Percentiles rank a stretch among this genome's conserved stretches.
Conservation (phyloP, 1,140 invertebrate species). For the Hesperophylax magnus region DNA sequence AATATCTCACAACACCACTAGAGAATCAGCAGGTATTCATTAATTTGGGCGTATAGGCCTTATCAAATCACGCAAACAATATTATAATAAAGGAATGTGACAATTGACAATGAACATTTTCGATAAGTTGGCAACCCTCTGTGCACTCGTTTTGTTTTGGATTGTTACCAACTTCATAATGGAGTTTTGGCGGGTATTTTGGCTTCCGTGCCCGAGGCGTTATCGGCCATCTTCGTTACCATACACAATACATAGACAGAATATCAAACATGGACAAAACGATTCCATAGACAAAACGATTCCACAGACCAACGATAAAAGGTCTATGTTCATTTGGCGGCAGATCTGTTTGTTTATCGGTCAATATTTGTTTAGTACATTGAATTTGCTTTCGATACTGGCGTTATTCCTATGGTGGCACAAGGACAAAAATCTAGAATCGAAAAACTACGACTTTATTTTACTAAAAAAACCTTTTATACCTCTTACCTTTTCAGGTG, state of each 20-base stretch:
- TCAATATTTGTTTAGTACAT: neutral
- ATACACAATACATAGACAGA: neutral
- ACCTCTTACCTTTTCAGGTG: too few species aligned
- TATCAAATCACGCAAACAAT: too few species aligned
- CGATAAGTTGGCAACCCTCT: constrained; percentile 1
- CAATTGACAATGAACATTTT: neutral
- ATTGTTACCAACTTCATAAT: constrained; percentile 49
- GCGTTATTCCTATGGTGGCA: neutral
- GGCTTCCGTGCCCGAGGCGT: constrained; percentile 25
- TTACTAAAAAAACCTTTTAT: neutral
- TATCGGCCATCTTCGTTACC: constrained; percentile 6
- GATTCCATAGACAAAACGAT: too few species aligned
- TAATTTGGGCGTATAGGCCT: too few species aligned
- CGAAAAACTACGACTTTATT: neutral
- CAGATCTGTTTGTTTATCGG: neutral
- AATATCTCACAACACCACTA: too few species aligned
- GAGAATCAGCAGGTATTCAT: too few species aligned
- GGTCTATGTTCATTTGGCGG: constrained; percentile 19
- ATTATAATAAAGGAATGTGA: too few species aligned
- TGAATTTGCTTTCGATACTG: neutral
- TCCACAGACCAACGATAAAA: too few species aligned
- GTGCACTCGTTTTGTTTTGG: constrained; percentile 43
- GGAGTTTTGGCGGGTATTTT: constrained; percentile 42
- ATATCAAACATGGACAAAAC: neutral
- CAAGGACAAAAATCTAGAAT: too few species aligned